Percentiles rank a stretch among this genome's conserved stretches.
Conservation (phyloP, 1,140 invertebrate species). For the Drosophila hydei region DNA sequence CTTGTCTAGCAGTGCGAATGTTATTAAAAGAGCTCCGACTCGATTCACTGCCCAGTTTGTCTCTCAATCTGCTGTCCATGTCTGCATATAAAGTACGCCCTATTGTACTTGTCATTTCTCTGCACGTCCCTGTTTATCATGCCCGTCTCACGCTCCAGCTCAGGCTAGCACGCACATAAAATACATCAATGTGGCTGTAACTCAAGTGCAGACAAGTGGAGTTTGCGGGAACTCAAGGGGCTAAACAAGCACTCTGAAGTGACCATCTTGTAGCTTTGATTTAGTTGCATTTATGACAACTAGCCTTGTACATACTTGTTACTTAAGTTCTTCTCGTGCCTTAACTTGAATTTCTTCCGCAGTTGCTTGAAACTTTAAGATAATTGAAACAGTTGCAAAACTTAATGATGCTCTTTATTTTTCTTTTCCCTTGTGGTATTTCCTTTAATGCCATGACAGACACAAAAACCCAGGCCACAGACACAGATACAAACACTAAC, state of each 20-base stretch:
- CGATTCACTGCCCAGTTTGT: conserved; percentile 57
- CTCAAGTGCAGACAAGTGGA: conserved; percentile 56
- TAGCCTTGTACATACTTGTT: conserved; percentile 17
- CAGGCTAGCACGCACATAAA: conserved; percentile 57
- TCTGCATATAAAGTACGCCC: conserved; percentile 78
- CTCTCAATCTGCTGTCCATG: conserved; percentile 72
- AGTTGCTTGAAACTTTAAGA: background rate
- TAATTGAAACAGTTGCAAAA: conserved; percentile 28
- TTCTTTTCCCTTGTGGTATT: conserved; percentile 24
- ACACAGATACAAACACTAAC: conserved; percentile 24
- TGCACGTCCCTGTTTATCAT: conserved; percentile 71
- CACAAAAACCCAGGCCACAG: conserved; percentile 16
- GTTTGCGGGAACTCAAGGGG: conserved; percentile 33
- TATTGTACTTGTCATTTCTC: conserved; percentile 75
- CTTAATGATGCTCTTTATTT: conserved; percentile 60
- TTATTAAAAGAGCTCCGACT: conserved; percentile 46
- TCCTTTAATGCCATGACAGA: conserved; percentile 12
- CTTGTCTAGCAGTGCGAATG: conserved; percentile 24
- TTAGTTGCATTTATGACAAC: conserved; percentile 70
- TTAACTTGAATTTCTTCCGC: conserved; percentile 41
- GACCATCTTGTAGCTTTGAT: conserved; percentile 60
- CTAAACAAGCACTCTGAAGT: conserved; percentile 33
- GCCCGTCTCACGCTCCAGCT: conserved; percentile 12
- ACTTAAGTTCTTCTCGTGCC: conserved; percentile 30
- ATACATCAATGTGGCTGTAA: conserved; percentile 69